Percentiles rank a stretch among this genome's conserved stretches.
phyloP scores from a whole-genome alignment of 2,888 invertebrate genomes.

The Acrobasis suavella region DNA sequence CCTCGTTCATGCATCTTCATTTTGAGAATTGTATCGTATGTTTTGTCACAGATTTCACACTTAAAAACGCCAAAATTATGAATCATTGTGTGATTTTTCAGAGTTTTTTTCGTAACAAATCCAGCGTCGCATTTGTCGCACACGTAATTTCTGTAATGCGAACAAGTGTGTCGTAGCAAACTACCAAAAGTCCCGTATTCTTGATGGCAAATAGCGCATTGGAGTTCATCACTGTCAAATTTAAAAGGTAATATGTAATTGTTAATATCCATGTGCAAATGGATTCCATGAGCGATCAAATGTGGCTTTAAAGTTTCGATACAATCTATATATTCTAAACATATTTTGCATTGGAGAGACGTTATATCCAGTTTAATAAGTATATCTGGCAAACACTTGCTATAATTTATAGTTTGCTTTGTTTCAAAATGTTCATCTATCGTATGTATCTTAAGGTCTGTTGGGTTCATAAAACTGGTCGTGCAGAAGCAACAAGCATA shows the following conservation, averaged over 20 bases:
- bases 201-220: constrained; percentile 49
- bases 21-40: constrained; percentile 50
- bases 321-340: constrained; percentile 32
- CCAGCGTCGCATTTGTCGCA: constrained; percentile 51
- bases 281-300: constrained; percentile 42
- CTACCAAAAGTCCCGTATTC: constrained; percentile 48
- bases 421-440: constrained; percentile 32
- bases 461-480: constrained; percentile 37
- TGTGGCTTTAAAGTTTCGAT: constrained; percentile 46
- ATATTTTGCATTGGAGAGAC: constrained; percentile 35
- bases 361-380: constrained; percentile 20
- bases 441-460: constrained; percentile 44
- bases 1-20: constrained; percentile 50
- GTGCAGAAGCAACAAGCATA: constrained; percentile 46
- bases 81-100: constrained; percentile 29
- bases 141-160: constrained; percentile 53
- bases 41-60: constrained; percentile 53
- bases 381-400: not conserved
- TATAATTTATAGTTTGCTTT: not conserved
- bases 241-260: constrained; percentile 58
- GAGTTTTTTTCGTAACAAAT: constrained; percentile 32
- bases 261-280: constrained; percentile 42
- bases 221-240: constrained; percentile 43
- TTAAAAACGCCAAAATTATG: constrained; percentile 34
- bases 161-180: constrained; percentile 53